Base-by-base conservation (phyloP, 2,113 vertebrate species). In the Vombatus ursinus region DNA sequence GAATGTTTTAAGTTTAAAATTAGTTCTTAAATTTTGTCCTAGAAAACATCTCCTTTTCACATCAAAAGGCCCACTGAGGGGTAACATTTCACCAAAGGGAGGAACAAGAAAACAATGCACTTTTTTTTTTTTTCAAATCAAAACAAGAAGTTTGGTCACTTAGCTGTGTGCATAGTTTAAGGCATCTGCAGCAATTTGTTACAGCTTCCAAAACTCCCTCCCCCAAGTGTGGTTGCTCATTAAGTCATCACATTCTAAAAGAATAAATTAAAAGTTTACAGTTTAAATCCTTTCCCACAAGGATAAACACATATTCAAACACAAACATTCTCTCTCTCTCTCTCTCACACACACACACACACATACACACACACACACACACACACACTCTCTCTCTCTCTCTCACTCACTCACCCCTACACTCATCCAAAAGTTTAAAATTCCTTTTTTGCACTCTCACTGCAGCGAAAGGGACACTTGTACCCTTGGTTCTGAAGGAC, bases 101-200 rank as follows among this genome's bases (percentile, higher is more conserved):
- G 98, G 98, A 98, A 98, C 97, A 98, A 98, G 99, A 99, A 99
- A 99, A 99, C 99, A 99, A 99, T 99, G 99, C 99, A 99, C 99
- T 99, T 99, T 97, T 91, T 84, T n/a, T n/a, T n/a, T 84, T 84
- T 98, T 98, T 99, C 99, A 99, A 99, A 99, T 99, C 98, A 98
- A 98, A 99, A 98, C 91, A 99, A 99, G 99, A 99, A 99, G 99
- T 99, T 99, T 99, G 99, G 99, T 99, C 99, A 99, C 99, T 99
- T 99, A 99, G 99, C 99, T 99, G 99, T 99, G 99, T 99, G 99
- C 99, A 99, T 99, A 99, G 99, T 99, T 99, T 99, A 99, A 99
- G 99, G 99, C 99, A 99, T 99, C 99, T 98, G 98, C 99, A 99
- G 99, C 99, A 99, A 98, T 98, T 98, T 98, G 99, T 98, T 98